These are phyloP conservation scores for Drosophila buzzatii DNA, from an alignment of 2,888 invertebrate genomes.

Conservation along the genomic window DNA sequence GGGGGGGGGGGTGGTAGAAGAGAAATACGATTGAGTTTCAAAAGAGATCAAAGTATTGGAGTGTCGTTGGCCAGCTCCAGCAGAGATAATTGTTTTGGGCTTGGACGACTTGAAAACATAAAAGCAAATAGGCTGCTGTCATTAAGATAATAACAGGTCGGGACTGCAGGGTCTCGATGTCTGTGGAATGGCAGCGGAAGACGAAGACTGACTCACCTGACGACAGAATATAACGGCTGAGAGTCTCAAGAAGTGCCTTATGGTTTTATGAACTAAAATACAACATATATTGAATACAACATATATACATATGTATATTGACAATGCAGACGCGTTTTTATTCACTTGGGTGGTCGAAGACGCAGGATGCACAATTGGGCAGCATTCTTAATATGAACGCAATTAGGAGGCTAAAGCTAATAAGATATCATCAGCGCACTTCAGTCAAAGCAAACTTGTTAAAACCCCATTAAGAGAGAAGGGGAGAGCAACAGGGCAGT, in stretches of 20 bases:
- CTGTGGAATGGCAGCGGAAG: slow-evolving; percentile 34
- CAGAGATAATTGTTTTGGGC: slow-evolving; percentile 73
- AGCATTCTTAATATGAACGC: slow-evolving; percentile 34
- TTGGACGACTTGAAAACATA: slow-evolving; percentile 69
- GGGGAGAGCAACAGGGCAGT: slow-evolving; percentile 1
- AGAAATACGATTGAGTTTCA: slow-evolving; percentile 17
- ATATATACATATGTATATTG: too few relatives aligned
- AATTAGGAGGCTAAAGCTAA: slow-evolving; percentile 57
- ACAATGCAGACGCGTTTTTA: not conserved
- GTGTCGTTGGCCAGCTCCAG: slow-evolving; percentile 56
- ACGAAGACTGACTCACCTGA: slow-evolving; percentile 54
- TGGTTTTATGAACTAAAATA: slow-evolving; percentile 8
- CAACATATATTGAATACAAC: not conserved
- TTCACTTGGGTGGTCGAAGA: slow-evolving; percentile 44
- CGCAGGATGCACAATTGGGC: slow-evolving; percentile 24
- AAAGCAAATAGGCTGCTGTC: slow-evolving; percentile 83
- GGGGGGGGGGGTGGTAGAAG: too few relatives aligned
- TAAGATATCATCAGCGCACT: slow-evolving; percentile 54
- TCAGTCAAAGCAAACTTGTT: slow-evolving; percentile 47
- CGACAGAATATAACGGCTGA: slow-evolving; percentile 53
- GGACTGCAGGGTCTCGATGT: slow-evolving; percentile 62
- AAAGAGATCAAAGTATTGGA: slow-evolving; percentile 42
- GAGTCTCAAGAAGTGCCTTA: slow-evolving; percentile 51
- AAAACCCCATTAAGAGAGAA: slow-evolving; percentile 27
- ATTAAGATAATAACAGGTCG: slow-evolving; percentile 83